These are phyloP conservation scores for Creontiades dilutus DNA, from an alignment of 2,888 invertebrate species.

Conservation along the genomic window DNA sequence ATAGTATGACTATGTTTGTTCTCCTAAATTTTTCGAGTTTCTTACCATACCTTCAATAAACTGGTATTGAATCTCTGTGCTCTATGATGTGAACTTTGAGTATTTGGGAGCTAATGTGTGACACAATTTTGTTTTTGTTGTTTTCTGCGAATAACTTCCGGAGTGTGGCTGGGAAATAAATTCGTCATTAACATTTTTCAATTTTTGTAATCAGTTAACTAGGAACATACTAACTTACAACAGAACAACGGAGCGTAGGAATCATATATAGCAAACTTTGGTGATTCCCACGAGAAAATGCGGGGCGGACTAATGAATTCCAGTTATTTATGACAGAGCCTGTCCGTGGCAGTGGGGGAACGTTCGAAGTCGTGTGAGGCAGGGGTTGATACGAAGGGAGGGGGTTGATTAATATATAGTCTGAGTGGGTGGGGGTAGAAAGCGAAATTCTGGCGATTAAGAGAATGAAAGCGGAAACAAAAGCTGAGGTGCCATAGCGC, in stretches of 20 bases:
- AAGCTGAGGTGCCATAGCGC: conserved; percentile 16
- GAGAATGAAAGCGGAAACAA: conserved; percentile 22
- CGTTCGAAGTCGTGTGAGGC: not conserved
- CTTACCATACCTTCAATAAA: no score
- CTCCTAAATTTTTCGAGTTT: no score
- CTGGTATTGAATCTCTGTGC: no score
- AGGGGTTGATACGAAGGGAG: not conserved
- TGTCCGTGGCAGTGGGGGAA: conserved; percentile 41
- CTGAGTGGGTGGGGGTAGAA: not conserved
- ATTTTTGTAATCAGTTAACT: not conserved
- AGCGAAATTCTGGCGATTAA: conserved; percentile 5
- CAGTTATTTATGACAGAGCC: conserved; percentile 41
- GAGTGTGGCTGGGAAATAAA: no score
- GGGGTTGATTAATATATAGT: conserved; percentile 32
- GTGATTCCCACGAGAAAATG: not conserved
- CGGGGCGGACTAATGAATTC: conserved; percentile 38
- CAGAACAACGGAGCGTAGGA: not conserved
- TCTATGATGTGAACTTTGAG: no score
- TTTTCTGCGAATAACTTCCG: no score
- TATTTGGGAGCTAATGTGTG: no score
- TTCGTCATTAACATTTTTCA: no score
- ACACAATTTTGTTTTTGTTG: no score
- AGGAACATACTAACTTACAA: not conserved
- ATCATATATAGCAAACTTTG: conserved; percentile 4
- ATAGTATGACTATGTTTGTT: no score